Conservation (phyloP, 2,888 invertebrate species). For the Ethmia dodecea region DNA sequence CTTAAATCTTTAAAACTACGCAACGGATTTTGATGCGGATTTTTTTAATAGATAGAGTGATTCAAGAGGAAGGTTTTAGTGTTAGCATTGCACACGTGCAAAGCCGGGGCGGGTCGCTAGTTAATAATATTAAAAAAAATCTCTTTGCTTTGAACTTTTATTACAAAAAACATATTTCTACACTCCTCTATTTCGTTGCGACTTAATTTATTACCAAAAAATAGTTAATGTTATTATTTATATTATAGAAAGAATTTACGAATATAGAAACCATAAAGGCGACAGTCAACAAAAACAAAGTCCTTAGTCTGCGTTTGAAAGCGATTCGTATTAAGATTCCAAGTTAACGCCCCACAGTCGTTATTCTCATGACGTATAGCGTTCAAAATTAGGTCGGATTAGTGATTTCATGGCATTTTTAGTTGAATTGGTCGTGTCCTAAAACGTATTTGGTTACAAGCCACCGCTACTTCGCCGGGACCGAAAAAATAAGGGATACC, state of each 20-base stretch:
- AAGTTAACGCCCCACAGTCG: constrained; percentile 38
- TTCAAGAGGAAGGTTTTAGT: too few relatives aligned
- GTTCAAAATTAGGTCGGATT: constrained; percentile 61
- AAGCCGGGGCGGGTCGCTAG: too few relatives aligned
- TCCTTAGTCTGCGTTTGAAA: constrained; percentile 24
- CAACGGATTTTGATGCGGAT: too few relatives aligned
- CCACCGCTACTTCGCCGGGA: constrained; percentile 27
- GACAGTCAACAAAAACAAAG: constrained; percentile 28
- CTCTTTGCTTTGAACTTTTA: too few relatives aligned
- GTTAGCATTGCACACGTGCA: too few relatives aligned
- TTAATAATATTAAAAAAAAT: too few relatives aligned
- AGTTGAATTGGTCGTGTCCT: constrained; percentile 26
- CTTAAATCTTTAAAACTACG: too few relatives aligned
- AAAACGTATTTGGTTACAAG: constrained; percentile 37
- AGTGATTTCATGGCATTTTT: constrained; percentile 56
- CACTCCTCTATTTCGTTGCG: too few relatives aligned
- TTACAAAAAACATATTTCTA: too few relatives aligned
- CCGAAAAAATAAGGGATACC: too few relatives aligned
- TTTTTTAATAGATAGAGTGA: too few relatives aligned
- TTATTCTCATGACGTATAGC: constrained; percentile 53
- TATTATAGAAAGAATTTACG: constrained; percentile 3
- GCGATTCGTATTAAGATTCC: constrained; percentile 39
- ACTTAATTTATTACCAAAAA: too few relatives aligned
- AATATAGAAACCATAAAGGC: constrained; percentile 19
- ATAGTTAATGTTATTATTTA: not conserved